Base-by-base conservation (phyloP, 2,797 vertebrate species). In the Sebastes trivittatus region DNA sequence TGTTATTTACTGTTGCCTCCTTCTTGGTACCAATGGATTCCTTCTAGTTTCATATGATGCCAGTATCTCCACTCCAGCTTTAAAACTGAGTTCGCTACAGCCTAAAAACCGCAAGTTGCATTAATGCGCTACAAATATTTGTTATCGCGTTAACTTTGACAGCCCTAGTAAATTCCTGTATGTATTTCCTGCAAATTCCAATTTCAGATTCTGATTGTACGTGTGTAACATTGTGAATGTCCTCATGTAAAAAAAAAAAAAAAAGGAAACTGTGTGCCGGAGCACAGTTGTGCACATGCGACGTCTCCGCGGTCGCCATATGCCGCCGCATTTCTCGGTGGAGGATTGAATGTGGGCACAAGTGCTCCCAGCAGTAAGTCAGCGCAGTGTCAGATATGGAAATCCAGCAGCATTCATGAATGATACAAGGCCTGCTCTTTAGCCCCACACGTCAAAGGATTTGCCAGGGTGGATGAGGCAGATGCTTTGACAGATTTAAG, bases 401-500 rank as follows among this genome's bases (percentile, higher is more conserved):
- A 96, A 96, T 95, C 91, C 88, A 88, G 74, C 85, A 89, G 92
- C 90, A 89, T 92, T 95, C 93, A 94, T 92, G 93, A 94, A 94
- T 92, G 93, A 94, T 92, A 93, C 91, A 91, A 94, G 93, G 92
- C 90, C 67, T 91, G 90, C 92, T 94, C 91, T 92, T 92, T 91
- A 92, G 94, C 89, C 93, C 83, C 86, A 88, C 88, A 89, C 89
- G 94, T 95, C 94, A 95, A 93, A 95, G 89, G 93, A 95, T 93
- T 94, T 91, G 88, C 90, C 90, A 88, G 92, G 93, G 89, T 89
- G 91, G 94, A 92, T 92, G 89, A 94, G 90, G 91, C 95, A 96
- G 95, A 95, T 95, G 95, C 95, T 96, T 93, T 94, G 92, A 95
- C 93, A 95, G 94, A 95, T 95, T 95, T 94, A 94, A 93, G 90